Base-by-base conservation (phyloP, 2,888 invertebrate genomes). In the Chrysina gloriosa region DNA sequence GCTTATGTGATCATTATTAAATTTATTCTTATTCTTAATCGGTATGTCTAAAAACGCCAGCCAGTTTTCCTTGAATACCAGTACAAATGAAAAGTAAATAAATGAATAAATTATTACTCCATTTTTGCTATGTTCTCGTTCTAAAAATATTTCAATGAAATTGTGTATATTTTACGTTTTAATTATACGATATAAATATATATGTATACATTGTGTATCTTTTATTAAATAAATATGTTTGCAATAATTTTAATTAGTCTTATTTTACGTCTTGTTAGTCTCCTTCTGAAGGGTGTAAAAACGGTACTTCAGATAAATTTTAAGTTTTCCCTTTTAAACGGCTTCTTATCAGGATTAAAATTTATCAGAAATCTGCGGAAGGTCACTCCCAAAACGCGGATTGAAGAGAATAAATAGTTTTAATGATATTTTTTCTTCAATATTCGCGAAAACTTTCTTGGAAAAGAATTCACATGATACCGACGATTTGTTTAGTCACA, bases 171-270 rank as follows among this genome's bases (percentile, higher is more conserved):
- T 58, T 58, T 58, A 58, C 31, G 58, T 58, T 58, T 16, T 58
- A 58, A 65, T 54, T 68, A 48, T 65, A 34, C 65, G 65, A 68
- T 45, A 65, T 45, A 61, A 39, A 54, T n/a, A 48, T 64, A 56
- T 68, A 68, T 68, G 63, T 68, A 65, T 65, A 65, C 65, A 31
- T 58, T 61, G 58, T 65, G 65, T 68, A 68, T 48, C 68, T 64
- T 58, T 68, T 58, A 68, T 68, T 68, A 65, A 68, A 68, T 68
- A 68, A 68, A 65, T 68, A 68, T 68, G 68, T 68, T 68, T 68
- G 65, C 65, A 64, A 58, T 58, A 58, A 9, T 3, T 25, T 4
- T 39, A 23, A 1, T 27, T 23, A 9, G 21, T 45, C 21, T 45
- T 2, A 21, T 19, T 45, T 9, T 7, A 5, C 11, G 7, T n/a